Conservation (phyloP, 2,888 invertebrate genomes). For the Penaeus monodon region DNA sequence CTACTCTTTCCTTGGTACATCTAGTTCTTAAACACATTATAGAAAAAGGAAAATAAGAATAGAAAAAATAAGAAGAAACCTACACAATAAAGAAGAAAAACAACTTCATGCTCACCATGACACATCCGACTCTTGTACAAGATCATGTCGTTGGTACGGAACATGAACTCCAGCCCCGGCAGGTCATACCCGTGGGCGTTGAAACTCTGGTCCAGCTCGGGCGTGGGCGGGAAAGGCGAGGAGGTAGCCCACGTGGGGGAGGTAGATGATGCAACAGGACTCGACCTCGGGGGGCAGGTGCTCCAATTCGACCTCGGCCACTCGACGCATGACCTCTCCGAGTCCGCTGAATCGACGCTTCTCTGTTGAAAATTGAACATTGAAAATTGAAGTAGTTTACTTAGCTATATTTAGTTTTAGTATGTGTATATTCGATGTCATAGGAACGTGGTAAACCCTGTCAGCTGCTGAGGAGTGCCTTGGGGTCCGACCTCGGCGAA, state of each 20-base stretch:
- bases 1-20: no score
- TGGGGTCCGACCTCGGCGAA: no score
- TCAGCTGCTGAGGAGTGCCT: no score
- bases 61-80: no score
- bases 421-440: no score
- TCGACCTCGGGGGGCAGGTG: constrained; percentile 76
- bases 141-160: constrained; percentile 77
- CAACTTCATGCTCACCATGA: constrained; percentile 66
- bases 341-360: constrained; percentile 80
- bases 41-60: no score
- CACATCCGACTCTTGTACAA: constrained; percentile 81
- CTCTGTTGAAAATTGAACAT: constrained; percentile 71
- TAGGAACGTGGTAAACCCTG: no score
- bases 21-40: no score
- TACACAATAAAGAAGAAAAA: no score
- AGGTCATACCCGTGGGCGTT: constrained; percentile 72
- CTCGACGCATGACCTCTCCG: constrained; percentile 80
- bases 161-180: constrained; percentile 81
- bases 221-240: constrained; percentile 82
- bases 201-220: constrained; percentile 72
- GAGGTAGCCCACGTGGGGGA: constrained; percentile 84
- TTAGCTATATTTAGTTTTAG: no score
- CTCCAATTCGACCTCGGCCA: constrained; percentile 79
- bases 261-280: constrained; percentile 78
- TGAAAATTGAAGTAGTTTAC: no score